Conservation (phyloP, 2,113 vertebrate genomes). For the Xenotilapia leptura region DNA sequence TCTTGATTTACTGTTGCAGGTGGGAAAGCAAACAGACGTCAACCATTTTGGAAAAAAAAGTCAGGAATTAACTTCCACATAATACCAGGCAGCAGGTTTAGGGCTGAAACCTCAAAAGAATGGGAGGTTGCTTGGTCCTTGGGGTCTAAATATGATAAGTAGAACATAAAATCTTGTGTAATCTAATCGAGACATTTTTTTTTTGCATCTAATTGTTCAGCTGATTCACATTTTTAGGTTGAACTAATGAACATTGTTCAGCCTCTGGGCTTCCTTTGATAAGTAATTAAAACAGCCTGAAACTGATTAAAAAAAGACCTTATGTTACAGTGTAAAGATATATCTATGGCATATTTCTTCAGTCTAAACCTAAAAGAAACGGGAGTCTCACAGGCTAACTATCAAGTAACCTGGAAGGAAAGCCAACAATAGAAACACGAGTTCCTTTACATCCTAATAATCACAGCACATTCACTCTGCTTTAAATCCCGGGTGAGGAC, state of each 20-base stretch:
- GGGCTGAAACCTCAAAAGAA: not conserved
- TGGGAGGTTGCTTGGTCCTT: not conserved
- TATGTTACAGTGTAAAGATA: not conserved
- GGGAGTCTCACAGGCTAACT: not conserved
- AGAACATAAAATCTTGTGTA: slow-evolving; percentile 2
- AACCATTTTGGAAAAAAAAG: not conserved
- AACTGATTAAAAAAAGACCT: not conserved
- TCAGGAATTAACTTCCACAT: not conserved
- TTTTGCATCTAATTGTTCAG: slow-evolving; percentile 8
- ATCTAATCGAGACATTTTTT: not conserved
- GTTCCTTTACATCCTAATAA: not conserved
- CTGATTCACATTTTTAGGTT: not conserved
- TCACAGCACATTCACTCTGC: not conserved
- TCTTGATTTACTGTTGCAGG: not conserved
- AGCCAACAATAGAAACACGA: not conserved
- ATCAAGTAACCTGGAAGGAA: not conserved
- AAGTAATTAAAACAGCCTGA: slow-evolving; percentile 11
- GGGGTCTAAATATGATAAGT: slow-evolving; percentile 6
- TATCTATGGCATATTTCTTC: not conserved
- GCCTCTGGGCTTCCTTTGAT: slow-evolving; percentile 20
- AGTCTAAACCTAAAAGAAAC: not conserved
- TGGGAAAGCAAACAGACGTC: not conserved
- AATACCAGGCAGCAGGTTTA: not conserved
- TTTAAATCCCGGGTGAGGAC: slow-evolving; percentile 20
- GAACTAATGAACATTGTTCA: slow-evolving; percentile 21